Base-by-base conservation (phyloP, 2,888 invertebrate genomes). In the Monochamus alternatus region DNA sequence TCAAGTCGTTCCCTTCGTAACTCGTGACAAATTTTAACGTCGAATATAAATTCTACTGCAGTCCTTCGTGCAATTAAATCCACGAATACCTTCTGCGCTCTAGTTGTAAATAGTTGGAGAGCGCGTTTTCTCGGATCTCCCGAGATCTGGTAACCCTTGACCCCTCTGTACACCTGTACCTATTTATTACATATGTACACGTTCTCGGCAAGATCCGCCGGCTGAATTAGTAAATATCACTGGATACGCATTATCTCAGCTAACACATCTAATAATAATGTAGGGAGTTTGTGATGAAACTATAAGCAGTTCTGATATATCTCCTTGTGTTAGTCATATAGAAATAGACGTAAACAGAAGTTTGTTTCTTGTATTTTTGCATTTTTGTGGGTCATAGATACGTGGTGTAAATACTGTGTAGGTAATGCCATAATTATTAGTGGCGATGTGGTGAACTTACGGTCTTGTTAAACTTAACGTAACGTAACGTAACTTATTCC, bases 81-180 rank as follows among this genome's bases (percentile, higher is more conserved):
- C 68, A 58, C 68, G 66, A 75, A 75, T 60, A 43, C 51, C 64
- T 71, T 73, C 73, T 44, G 66, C 67, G 75, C 75, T 73, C 73
- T 63, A 73, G 68, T 75, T 76, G 75, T 75, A 71, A 76, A 77
- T 75, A 79, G 76, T 76, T 69, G 77, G 75, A 74, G 74, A 75
- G 8, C 70, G 70, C 70, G 77, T 69, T 77, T 73, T 65, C 67
- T 67, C 65, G 77, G 72, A 75, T 80, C 76, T 80, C 77, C 71
- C 67, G 51, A 78, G 77, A 78, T 80, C 78, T 77, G 77, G 55
- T 78, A 69, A 69, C 69, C 69, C 60, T 12, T 43, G 60, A 69
- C 44, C 74, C 76, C 68, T 66, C 72, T 72, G 76, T 77, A 77
- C 76, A 80, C 78, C 79, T 78, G 78, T 79, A 70, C 68, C 79